phyloP scores from a whole-genome alignment of 2,113 vertebrate species.

The Lucifuga dentata region DNA sequence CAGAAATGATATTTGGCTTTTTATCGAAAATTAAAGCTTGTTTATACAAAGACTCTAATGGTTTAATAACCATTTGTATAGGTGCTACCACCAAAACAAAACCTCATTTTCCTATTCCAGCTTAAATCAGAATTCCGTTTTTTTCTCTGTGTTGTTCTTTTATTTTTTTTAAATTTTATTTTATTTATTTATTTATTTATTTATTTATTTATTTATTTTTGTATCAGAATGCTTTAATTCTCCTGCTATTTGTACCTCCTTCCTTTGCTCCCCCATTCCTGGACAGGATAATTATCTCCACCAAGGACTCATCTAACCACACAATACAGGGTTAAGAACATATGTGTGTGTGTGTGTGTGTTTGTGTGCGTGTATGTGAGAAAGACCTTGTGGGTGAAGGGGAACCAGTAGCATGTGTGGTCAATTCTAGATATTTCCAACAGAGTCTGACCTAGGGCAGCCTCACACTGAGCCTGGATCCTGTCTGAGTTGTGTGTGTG shows the following conservation, averaged over 20 bases:
- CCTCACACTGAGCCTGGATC: conserved; percentile 74
- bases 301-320: conserved; percentile 40
- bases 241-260: conserved; percentile 26
- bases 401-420: conserved; percentile 78
- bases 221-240: conserved; percentile 5
- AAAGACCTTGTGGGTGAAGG: conserved; percentile 40
- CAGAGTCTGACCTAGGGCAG: conserved; percentile 68
- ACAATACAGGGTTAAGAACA: conserved; percentile 41
- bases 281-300: conserved; percentile 35
- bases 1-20: no score
- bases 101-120: no score
- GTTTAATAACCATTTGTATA: no score
- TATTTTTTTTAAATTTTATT: no score
- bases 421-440: conserved; percentile 77
- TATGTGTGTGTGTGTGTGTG: conserved; percentile 3
- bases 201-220: no score
- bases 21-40: no score
- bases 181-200: no score
- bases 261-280: conserved; percentile 34
- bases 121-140: no score
- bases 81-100: no score
- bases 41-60: no score
- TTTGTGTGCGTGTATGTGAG: conserved; percentile 14
- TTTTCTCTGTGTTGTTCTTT: background rate
- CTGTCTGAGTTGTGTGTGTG: conserved; percentile 65